Percentiles rank a stretch among this genome's conserved stretches.
These are phyloP conservation scores for Herpetotheres cachinnans DNA, from an alignment of 2,113 vertebrate species.

Conservation along the genomic window DNA sequence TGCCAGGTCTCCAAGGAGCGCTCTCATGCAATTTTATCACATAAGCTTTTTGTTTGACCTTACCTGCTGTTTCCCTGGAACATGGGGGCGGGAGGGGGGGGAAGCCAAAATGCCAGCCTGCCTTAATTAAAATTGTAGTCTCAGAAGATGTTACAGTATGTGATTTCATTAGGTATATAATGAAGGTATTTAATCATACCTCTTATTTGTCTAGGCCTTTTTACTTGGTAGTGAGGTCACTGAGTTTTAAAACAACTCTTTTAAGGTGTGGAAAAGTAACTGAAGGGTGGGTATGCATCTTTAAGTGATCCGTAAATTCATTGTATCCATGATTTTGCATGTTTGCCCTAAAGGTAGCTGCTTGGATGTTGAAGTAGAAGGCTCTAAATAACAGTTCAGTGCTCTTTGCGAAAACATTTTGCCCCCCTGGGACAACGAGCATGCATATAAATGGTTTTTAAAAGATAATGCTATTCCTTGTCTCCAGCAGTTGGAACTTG, in stretches of 20 bases:
- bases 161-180: slow-evolving; percentile 61
- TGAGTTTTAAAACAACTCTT: not conserved
- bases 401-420: not conserved
- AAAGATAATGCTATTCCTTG: not conserved
- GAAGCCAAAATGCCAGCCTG: slow-evolving; percentile 46
- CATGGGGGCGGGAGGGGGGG: not conserved
- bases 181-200: slow-evolving; percentile 46
- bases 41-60: slow-evolving; percentile 49
- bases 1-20: slow-evolving; percentile 53
- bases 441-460: not conserved
- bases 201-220: not conserved
- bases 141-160: slow-evolving; percentile 55
- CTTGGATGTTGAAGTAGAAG: not conserved
- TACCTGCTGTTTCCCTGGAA: slow-evolving; percentile 53
- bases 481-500: not conserved
- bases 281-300: not conserved
- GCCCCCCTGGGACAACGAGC: rapidly evolving
- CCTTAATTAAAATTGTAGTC: slow-evolving; percentile 71
- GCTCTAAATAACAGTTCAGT: not conserved
- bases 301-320: not conserved
- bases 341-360: not conserved
- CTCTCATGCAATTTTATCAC: slow-evolving; percentile 36
- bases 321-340: not conserved
- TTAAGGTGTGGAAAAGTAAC: not conserved
- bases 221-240: not conserved